Evolutionary conservation across 2,113 vertebrate genomes (phyloP), one percentile per base, ranked within the genome.

Genomic region (Hippocampus abdominalis): DNA sequence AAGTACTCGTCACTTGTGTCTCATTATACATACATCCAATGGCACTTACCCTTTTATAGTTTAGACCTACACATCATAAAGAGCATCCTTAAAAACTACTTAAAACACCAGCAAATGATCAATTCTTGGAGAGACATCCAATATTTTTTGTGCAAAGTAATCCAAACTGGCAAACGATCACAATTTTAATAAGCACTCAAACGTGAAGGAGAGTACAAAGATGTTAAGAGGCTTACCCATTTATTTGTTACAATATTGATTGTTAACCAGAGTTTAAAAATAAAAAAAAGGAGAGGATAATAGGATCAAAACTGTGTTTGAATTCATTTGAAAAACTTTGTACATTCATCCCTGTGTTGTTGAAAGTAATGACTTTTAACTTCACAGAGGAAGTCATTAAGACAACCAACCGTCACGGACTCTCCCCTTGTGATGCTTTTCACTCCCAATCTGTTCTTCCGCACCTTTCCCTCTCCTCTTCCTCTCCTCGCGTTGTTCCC

Each of bases 341-440:
- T 84, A 85, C 76, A 83, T 85, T 80, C 86, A 86, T 83, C 84
- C 73, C 72, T 78, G 78, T 75, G 84, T 86, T 79, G 12, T 36
- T 64, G 83, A 87, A 72, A 76, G 77, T 84, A 87, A 90, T 89
- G 86, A 87, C 83, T 87, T 79, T 79, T 66, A 80, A 62, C 68
- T 36, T 79, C 69, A 77, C 82, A 86, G 73, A 79, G 51, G 20
- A 42, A 77, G 71, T 74, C 74, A 75, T 80, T 75, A 74, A 64
- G 46, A 68, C 77, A 77, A 65, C 69, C 71, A 79, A 78, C 82
- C 61, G 79, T 83, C 73, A 73, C 70, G 61, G 65, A 15, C 54
- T 80, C 84, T 56, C 44, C 4, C 64, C 66, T 42, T 76, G 51
- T 74, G 71, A 69, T 78, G 63, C 23, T 59, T 40, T 51, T 61